Evolutionary conservation across 2,113 vertebrate genomes (phyloP), one percentile per base, ranked within the genome.

Genomic region (Reinhardtius hippoglossoides): DNA sequence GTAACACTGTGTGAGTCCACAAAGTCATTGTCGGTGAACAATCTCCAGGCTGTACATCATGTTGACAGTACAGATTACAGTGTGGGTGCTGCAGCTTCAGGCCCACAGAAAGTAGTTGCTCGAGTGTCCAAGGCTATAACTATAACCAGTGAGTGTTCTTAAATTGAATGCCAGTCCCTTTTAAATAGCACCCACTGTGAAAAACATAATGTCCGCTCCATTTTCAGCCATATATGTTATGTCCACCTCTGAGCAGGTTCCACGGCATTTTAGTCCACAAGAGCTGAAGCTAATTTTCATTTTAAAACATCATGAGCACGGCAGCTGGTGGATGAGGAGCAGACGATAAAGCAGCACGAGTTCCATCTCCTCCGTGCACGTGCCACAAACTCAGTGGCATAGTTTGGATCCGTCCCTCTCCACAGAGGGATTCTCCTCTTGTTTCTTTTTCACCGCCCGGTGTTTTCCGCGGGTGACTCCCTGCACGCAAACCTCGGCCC

Each of bases 1-100:
- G 54, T 71, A 86, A 80, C 69, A 68, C 64, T 58, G 78, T 83
- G 66, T 67, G 72, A 86, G 80, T 83, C 54, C 76, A 82, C 78
- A 83, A 69, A 86, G 77, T 81, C 57, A 42, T 61, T 81, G 86
- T 90, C 87, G 81, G 81, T 64, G 62, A 23, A 77, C 66, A 64
- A 23, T 57, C 71, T 71, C 58, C 66, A 73, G 82, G 79, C 81
- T 85, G 79, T 81, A 82, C 79, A 85, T 90, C 87, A 83, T 78
- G 81, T 78, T 86, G 87, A 81, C 83, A 86, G 46, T 79, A 68
- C 58, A 78, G 76, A 88, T 89, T 87, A 83, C 69, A 80, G 76
- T 80, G 50, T 58, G 63, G 66, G 69, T 15, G 15, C 76, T 37
- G 60, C 12, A 44, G 74, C 81, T 23, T 62, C 76, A 37, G 44